These are phyloP conservation scores for Manis crassicaudata DNA, from an alignment of 2,797 vertebrate genomes.

Conservation along the genomic window DNA sequence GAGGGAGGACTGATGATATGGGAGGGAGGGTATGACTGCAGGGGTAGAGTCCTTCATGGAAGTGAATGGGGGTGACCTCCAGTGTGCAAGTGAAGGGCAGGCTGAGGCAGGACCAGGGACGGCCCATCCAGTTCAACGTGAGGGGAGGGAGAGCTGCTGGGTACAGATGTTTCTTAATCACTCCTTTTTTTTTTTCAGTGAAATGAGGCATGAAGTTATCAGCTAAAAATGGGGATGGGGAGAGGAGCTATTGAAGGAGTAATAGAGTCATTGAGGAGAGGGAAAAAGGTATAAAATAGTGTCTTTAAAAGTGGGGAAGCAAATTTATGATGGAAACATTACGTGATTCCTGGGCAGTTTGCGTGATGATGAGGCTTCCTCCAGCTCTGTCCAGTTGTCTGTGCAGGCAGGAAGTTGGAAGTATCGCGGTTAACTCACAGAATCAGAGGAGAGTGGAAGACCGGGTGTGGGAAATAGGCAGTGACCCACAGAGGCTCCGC, in stretches of 20 bases:
- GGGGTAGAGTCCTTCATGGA: not conserved
- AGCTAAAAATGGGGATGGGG: not conserved
- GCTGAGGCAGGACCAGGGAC: not conserved
- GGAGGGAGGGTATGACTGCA: not conserved
- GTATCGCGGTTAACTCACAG: not conserved
- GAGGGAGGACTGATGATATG: not conserved
- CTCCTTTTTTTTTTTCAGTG: not conserved
- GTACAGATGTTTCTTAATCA: not conserved
- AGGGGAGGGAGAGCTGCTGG: not conserved
- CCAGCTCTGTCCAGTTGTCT: not conserved
- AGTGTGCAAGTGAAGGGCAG: not conserved
- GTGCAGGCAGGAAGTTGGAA: not conserved
- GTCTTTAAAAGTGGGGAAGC: not conserved
- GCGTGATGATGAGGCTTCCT: not conserved
- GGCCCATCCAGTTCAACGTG: not conserved
- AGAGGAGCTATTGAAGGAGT: not conserved
- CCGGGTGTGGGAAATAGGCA: not conserved
- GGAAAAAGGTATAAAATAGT: not conserved
- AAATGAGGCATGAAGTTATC: not conserved
- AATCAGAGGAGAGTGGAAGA: not conserved
- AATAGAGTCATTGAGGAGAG: not conserved
- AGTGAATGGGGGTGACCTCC: not conserved
- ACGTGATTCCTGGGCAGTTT: not conserved
- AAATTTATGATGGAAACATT: not conserved
- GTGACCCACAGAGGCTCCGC: not conserved